phyloP scores from a whole-genome alignment of 2,113 vertebrate species.

The Lepisosteus oculatus region DNA sequence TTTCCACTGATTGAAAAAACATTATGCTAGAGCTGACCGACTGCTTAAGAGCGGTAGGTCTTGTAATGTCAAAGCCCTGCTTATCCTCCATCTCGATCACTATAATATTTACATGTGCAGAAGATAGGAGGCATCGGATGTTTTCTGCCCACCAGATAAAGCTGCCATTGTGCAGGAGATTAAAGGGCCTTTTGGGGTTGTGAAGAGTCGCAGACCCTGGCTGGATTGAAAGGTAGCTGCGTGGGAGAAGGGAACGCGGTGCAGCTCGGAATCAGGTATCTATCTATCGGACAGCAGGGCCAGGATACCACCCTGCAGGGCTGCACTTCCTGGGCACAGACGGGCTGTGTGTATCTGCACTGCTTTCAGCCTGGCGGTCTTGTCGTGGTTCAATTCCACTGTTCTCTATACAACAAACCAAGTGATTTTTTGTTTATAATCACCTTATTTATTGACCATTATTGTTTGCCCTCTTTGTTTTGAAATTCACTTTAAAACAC shows the following conservation, averaged over 20 bases:
- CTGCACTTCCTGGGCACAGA: too few species aligned
- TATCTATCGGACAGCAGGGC: not conserved
- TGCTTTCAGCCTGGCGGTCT: too few species aligned
- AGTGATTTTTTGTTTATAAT: too few species aligned
- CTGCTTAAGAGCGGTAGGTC: not conserved
- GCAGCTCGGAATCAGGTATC: not conserved
- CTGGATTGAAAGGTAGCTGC: slow-evolving; percentile 8
- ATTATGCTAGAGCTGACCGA: too few species aligned
- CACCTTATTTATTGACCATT: too few species aligned
- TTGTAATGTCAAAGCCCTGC: not conserved
- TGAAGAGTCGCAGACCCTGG: not conserved
- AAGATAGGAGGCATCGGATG: not conserved
- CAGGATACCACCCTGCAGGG: too few species aligned
- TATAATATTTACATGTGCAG: slow-evolving; percentile 7
- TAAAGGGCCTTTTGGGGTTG: not conserved
- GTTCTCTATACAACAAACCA: too few species aligned
- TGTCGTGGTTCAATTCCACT: too few species aligned
- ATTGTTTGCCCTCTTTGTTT: too few species aligned
- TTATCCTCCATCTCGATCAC: not conserved
- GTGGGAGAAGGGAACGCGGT: not conserved
- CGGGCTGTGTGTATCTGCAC: too few species aligned
- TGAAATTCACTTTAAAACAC: too few species aligned
- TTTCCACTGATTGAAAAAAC: too few species aligned
- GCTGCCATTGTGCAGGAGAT: slow-evolving; percentile 4
- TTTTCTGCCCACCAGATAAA: not conserved